Evolutionary conservation across 2,888 invertebrate genomes (phyloP).

Genomic region (Flabesymbios commensalis): DNA sequence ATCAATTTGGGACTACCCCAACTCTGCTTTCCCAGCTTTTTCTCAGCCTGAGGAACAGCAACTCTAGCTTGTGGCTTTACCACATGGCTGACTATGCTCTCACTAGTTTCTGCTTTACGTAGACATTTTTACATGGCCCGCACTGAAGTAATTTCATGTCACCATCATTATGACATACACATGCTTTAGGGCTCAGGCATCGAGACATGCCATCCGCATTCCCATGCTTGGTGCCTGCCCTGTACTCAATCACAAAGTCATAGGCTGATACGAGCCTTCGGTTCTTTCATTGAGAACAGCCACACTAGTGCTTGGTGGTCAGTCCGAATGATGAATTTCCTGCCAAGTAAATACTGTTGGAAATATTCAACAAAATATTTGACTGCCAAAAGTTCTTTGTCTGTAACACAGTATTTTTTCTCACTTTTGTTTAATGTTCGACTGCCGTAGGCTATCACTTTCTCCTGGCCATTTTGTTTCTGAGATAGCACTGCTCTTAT

Average conservation of each 20-base stretch:
- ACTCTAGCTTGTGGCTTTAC: too few relatives aligned
- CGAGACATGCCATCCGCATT: slow-evolving; percentile 1
- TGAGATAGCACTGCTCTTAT: too few relatives aligned
- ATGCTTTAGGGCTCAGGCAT: too few relatives aligned
- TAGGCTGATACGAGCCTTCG: not conserved
- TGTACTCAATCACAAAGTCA: not conserved
- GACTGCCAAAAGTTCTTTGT: not conserved
- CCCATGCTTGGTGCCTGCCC: not conserved
- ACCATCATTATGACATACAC: too few relatives aligned
- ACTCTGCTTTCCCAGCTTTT: too few relatives aligned
- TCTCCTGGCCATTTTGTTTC: not conserved
- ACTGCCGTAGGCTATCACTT: not conserved
- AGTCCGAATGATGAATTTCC: not conserved
- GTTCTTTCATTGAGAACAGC: not conserved
- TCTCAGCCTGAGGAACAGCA: too few relatives aligned
- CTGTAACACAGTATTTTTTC: not conserved
- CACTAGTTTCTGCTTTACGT: too few relatives aligned
- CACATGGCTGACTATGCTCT: too few relatives aligned
- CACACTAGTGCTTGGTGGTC: not conserved
- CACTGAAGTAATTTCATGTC: too few relatives aligned
- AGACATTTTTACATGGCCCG: too few relatives aligned
- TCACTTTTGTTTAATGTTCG: not conserved
- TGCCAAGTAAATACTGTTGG: not conserved
- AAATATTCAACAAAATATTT: not conserved
- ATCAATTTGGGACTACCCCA: too few relatives aligned